A percentile compares a stretch with the other conserved stretches of the same genome.
Conservation (phyloP, 1,140 invertebrate species). For the Hypothenemus hampei region DNA sequence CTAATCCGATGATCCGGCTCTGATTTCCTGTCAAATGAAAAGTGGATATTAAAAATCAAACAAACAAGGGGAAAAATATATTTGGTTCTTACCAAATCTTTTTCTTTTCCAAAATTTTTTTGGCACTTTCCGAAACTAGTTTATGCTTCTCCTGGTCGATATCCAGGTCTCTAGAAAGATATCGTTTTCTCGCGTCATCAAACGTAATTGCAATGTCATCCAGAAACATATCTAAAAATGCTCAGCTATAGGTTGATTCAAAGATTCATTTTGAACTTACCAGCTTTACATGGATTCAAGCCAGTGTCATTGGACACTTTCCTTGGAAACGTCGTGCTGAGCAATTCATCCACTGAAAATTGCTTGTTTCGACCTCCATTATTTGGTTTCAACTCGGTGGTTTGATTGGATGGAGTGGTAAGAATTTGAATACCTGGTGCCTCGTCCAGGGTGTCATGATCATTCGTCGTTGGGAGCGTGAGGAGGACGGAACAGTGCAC, state of each 20-base stretch:
- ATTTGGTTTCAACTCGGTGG: too few species aligned
- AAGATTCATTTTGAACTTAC: constrained; percentile 29
- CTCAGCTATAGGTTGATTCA: neutral
- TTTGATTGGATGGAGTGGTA: too few species aligned
- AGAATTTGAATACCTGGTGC: too few species aligned
- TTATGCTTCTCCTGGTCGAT: constrained; percentile 13
- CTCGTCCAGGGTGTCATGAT: too few species aligned
- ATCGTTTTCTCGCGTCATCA: constrained; percentile 5
- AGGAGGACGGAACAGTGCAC: constrained; percentile 3
- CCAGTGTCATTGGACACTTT: constrained; percentile 47
- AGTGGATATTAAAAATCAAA: neutral
- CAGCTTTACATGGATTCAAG: constrained; percentile 49
- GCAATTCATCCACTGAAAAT: constrained; percentile 37
- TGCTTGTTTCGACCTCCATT: too few species aligned
- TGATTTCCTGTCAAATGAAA: neutral
- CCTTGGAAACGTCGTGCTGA: constrained; percentile 35
- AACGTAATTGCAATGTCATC: constrained; percentile 22
- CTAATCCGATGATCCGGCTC: constrained; percentile 4
- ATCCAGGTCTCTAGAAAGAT: constrained; percentile 5
- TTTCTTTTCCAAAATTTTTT: constrained; percentile 20
- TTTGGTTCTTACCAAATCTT: constrained; percentile 20
- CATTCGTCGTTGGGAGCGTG: neutral
- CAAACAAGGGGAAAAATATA: neutral
- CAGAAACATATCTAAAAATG: constrained; percentile 23
- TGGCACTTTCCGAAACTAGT: constrained; percentile 9